Evolutionary conservation across 2,113 vertebrate genomes (phyloP), one percentile per base, ranked within the genome.

Genomic region (Crypturellus undulatus): DNA sequence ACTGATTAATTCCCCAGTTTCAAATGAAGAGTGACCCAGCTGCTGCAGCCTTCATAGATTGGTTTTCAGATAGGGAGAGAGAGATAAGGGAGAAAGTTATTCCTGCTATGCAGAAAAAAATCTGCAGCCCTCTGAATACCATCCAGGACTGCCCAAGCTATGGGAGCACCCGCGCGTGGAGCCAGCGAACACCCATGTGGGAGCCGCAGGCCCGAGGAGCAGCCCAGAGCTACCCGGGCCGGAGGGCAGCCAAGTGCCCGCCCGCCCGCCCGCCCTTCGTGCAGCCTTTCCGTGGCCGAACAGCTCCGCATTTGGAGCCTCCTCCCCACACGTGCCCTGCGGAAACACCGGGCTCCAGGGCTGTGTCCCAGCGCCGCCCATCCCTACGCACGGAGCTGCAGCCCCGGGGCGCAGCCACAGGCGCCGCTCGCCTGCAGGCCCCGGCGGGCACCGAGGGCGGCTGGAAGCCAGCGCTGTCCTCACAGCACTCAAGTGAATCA

Each of bases 391-490:
- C 6, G 52, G 52, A 92, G 40, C 84, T 92, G 87, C 58, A 88
- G 64, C 58, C n/a, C 54, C 60, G 70, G 32, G 3, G 16, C 49
- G 73, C 78, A 89, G 88, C 68, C 94, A 91, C 94, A 8, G 64
- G 87, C 93, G 69, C 79, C 78, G 38, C 14, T 79, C 84, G 64
- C 60, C 7, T 60, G n/a, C n/a, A 34, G 76, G 93, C 40, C 12
- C 56, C 93, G 72, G 10, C 62, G 62, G 91, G 47, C 84, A 59
- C 51, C 86, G 30, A 81, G 67, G 67, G 6, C 42, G 96, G 86
- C 72, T 79, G 94, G 84, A 94, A 94, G 86, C 12, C 3, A 11
- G 40, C 32, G 49, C 94, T 92, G 94, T 72, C 42, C 47, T 85
- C 43, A 79, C 71, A 94, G 68, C 62, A 22, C 77, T 70, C 58